Evolutionary conservation across 2,888 invertebrate species (phyloP).

Genomic region (Panzeria rudis): DNA sequence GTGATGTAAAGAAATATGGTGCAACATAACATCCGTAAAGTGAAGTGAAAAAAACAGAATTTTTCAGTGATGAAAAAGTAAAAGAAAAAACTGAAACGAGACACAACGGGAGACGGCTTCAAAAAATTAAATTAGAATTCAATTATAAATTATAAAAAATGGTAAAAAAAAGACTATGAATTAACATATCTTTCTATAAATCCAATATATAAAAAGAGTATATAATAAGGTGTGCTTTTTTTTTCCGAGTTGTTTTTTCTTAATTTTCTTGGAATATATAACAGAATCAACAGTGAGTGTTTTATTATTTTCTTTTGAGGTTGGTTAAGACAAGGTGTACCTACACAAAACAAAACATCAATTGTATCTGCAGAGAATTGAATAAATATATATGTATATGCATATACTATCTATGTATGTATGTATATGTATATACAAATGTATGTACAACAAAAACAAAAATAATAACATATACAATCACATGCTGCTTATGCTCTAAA

Average conservation of each 20-base stretch:
- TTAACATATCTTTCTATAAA: slow-evolving; percentile 3
- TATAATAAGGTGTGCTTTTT: slow-evolving; percentile 20
- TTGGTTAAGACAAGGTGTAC: slow-evolving; percentile 70
- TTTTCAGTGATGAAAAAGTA: slow-evolving; percentile 37
- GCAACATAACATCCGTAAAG: slow-evolving; percentile 58
- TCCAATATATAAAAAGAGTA: not conserved
- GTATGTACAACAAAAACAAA: slow-evolving; percentile 29
- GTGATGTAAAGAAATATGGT: slow-evolving; percentile 47
- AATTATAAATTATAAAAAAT: not conserved
- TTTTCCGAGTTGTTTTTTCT: not conserved
- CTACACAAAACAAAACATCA: slow-evolving; percentile 67
- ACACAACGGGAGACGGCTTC: slow-evolving; percentile 28
- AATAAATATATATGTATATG: slow-evolving; percentile 3
- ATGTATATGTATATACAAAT: not conserved
- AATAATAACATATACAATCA: slow-evolving; percentile 35
- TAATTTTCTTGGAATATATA: slow-evolving; percentile 15
- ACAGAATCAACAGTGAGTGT: slow-evolving; percentile 65
- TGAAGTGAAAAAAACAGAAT: slow-evolving; percentile 49
- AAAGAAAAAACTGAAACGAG: slow-evolving; percentile 13
- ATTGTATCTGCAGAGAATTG: slow-evolving; percentile 42
- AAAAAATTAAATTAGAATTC: not conserved
- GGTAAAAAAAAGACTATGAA: not conserved
- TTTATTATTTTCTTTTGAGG: slow-evolving; percentile 55
- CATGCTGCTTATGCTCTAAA: slow-evolving; percentile 25
- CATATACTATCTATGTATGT: not conserved